Evolutionary conservation across 2,797 vertebrate genomes (phyloP).

Genomic region (Xenentodon cancila): DNA sequence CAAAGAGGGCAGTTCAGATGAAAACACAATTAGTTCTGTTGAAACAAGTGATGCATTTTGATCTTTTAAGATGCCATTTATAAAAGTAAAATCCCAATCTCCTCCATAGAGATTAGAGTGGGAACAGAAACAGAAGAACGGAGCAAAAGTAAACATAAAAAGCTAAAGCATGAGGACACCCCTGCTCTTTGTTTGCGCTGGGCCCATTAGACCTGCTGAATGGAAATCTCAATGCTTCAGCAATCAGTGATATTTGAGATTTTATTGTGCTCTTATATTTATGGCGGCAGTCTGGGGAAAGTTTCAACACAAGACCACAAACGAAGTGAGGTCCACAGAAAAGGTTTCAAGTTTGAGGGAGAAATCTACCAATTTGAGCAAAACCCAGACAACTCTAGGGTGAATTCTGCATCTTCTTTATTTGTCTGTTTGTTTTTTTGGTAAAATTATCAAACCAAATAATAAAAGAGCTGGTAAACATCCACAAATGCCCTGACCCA

Average conservation of each 20-base stretch:
- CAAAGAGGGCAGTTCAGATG: slow-evolving; percentile 17
- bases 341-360: neutral
- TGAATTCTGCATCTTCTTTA: neutral
- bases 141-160: slow-evolving; percentile 13
- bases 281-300: slow-evolving; percentile 4
- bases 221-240: slow-evolving; percentile 4
- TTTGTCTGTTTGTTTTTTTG: too few relatives aligned
- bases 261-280: slow-evolving; percentile 5
- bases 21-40: slow-evolving; percentile 29
- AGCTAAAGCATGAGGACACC: neutral
- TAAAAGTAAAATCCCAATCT: neutral
- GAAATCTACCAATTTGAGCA: too few relatives aligned
- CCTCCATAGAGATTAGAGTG: neutral
- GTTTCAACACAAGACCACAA: slow-evolving; percentile 18
- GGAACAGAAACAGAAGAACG: slow-evolving; percentile 13
- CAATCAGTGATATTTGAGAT: neutral
- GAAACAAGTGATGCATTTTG: slow-evolving; percentile 17
- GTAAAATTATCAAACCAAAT: too few relatives aligned
- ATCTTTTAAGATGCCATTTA: slow-evolving; percentile 26
- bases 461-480: too few relatives aligned
- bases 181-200: slow-evolving; percentile 4
- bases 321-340: neutral
- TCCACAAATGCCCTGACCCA: too few relatives aligned
- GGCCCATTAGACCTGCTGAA: slow-evolving; percentile 3
- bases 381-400: neutral